A percentile compares a stretch with the other conserved stretches of the same genome.
Conservation (phyloP, 2,888 invertebrate genomes). For the Furcula furcula region DNA sequence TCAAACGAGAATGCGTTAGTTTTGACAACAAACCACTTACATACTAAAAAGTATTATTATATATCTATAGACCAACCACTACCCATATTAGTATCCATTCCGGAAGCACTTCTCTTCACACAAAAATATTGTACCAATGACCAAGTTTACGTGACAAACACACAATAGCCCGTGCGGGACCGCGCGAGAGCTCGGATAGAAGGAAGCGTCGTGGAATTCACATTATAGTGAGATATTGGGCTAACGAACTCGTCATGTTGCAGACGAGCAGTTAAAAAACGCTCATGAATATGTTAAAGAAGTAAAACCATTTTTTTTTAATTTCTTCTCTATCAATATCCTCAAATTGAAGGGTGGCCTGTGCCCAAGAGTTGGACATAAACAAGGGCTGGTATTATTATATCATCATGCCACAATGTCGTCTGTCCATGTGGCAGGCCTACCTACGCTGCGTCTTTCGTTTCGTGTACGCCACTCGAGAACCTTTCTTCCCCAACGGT, state of each 20-base stretch:
- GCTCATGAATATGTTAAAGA: no score
- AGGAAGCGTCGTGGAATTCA: constrained; percentile 55
- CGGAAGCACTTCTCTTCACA: constrained; percentile 2
- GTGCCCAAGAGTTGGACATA: no score
- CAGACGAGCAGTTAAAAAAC: constrained; percentile 40
- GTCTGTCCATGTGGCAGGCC: no score
- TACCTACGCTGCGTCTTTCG: no score
- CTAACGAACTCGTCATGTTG: constrained; percentile 30
- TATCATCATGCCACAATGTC: no score
- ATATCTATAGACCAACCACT: constrained; percentile 1
- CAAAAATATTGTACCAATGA: constrained; percentile 1
- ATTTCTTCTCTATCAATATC: no score
- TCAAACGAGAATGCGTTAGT: not conserved
- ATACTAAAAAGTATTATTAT: not conserved
- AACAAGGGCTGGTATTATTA: no score
- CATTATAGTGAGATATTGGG: constrained; percentile 41
- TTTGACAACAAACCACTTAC: not conserved
- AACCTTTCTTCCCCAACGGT: no score
- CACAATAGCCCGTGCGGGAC: not conserved
- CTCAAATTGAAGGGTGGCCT: no score
- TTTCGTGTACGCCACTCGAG: no score
- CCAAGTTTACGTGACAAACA: constrained; percentile 1
- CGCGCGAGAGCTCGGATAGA: constrained; percentile 18
- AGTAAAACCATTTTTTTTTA: no score
- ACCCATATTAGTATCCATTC: not conserved